Percentiles rank a stretch among this genome's conserved stretches.
Evolutionary conservation across 2,797 vertebrate genomes (phyloP).

Genomic region (Hoplostethus mediterraneus): DNA sequence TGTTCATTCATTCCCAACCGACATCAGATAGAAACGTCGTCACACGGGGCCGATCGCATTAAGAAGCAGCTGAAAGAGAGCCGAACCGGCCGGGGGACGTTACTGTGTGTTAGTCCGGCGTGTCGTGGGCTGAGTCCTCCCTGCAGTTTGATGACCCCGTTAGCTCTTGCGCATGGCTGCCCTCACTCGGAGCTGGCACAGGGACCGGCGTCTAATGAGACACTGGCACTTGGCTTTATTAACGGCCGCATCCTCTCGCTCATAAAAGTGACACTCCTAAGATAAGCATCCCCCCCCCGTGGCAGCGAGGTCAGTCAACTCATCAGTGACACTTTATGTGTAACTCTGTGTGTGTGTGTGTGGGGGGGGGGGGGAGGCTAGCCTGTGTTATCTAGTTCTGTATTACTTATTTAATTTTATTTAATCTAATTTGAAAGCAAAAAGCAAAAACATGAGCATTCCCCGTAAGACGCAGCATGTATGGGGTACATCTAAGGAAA

Average conservation of each 20-base stretch:
- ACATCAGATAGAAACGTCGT: slow-evolving; percentile 41
- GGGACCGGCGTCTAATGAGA: slow-evolving; percentile 60
- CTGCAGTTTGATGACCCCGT: slow-evolving; percentile 58
- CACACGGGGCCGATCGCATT: not conserved
- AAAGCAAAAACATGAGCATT: slow-evolving; percentile 34
- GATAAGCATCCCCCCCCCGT: slow-evolving; percentile 52
- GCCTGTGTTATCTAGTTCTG: slow-evolving; percentile 19
- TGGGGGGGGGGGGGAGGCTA: slow-evolving; percentile 10
- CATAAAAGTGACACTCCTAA: slow-evolving; percentile 68
- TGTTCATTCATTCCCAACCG: slow-evolving; percentile 26
- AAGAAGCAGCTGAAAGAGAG: slow-evolving; percentile 44
- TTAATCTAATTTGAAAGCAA: slow-evolving; percentile 32
- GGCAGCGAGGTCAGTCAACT: slow-evolving; percentile 61
- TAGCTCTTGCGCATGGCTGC: slow-evolving; percentile 49
- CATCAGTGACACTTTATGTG: slow-evolving; percentile 34
- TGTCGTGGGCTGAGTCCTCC: slow-evolving; percentile 47
- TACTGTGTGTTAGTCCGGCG: slow-evolving; percentile 29
- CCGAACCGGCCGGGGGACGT: slow-evolving; percentile 49
- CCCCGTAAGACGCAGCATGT: slow-evolving; percentile 16
- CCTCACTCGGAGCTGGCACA: slow-evolving; percentile 51
- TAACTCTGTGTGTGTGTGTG: slow-evolving; percentile 12
- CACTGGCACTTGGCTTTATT: slow-evolving; percentile 68
- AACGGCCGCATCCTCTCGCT: slow-evolving; percentile 53
- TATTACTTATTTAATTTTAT: slow-evolving; percentile 32
- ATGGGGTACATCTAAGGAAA: slow-evolving; percentile 35